Conservation (phyloP, 2,888 invertebrate genomes). For the Tetanocera ferruginea region DNA sequence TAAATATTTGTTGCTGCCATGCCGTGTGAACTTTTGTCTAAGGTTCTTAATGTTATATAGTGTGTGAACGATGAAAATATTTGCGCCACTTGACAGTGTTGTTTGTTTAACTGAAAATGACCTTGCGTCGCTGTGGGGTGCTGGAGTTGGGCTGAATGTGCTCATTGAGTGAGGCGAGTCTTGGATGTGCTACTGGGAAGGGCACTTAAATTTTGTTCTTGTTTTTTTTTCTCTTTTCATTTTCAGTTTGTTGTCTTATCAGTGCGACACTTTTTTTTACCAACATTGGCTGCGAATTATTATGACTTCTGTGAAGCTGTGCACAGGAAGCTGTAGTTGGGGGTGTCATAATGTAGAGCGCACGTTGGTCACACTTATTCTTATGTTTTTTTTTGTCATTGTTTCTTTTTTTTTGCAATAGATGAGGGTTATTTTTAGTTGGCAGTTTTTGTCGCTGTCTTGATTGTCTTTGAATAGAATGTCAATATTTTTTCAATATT, state of each 20-base stretch:
- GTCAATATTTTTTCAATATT: not conserved
- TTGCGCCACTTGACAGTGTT: slow-evolving; percentile 28
- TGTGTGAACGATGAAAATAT: slow-evolving; percentile 11
- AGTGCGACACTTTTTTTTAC: slow-evolving; percentile 30
- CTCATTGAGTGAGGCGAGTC: not conserved
- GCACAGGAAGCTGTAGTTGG: not conserved
- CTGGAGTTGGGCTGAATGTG: not conserved
- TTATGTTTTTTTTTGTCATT: not conserved
- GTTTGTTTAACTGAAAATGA: slow-evolving; percentile 47
- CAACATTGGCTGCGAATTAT: slow-evolving; percentile 19
- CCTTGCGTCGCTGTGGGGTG: slow-evolving; percentile 41
- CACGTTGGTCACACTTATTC: not conserved
- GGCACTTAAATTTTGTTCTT: not conserved
- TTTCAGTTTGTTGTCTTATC: slow-evolving; percentile 30
- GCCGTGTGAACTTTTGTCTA: slow-evolving; percentile 42
- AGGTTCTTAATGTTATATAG: slow-evolving; percentile 40
- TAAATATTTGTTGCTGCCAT: not conserved
- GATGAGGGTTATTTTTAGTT: not conserved
- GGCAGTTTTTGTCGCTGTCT: not conserved
- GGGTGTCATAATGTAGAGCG: not conserved
- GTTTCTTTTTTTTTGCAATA: not conserved
- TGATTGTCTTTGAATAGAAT: slow-evolving; percentile 15
- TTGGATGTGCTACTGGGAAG: not conserved
- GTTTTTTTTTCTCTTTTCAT: not conserved
- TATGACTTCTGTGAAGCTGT: slow-evolving; percentile 19